Base-by-base conservation (phyloP, 2,888 invertebrate species). In the Drosophila mayaguana region DNA sequence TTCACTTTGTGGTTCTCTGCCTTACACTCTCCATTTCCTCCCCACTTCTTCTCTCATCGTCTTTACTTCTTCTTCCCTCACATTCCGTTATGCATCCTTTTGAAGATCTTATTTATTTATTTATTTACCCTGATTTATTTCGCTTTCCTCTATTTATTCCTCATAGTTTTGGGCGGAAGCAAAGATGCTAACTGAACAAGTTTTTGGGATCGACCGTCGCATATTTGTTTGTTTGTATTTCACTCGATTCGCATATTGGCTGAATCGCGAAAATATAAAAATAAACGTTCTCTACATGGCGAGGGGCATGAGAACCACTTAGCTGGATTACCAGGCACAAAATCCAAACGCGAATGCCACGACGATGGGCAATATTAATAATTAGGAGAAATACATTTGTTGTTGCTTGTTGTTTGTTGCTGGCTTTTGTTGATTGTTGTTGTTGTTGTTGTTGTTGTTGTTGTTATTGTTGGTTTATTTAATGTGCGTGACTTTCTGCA, bases 401-500 rank as follows among this genome's bases (percentile, higher is more conserved):
- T 16, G 32, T 25, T 43, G 38, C 25, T 51, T 34, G 11, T 38
- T 53, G 28, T 53, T 14, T 59, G 18, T 53, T 3, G 51, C 5
- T 36, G 16, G 38, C n/a, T 40, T 2, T 40, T 36, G 38, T 38
- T 7, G 16, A 14, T 11, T 34, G 14, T n/a, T 45, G 20, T 46
- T 32, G 20, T 46, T 32, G 53, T 16, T 14, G 40, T 46, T 38
- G 28, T 28, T 16, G 12, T 40, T 55, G 40, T 46, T 22, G 14
- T 42, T 43, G 40, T 36, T 51, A 43, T 20, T 72, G 57, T 34
- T 57, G 54, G 69, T 61, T 77, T 71, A 66, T 63, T 80, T 75
- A 66, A 80, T 80, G 77, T 80, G 78, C 80, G 68, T 76, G 77
- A 68, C 68, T 77, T 75, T 70, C 56, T 60, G 60, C 43, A 75